Conservation (phyloP, 2,113 vertebrate genomes). For the Gambusia affinis region DNA sequence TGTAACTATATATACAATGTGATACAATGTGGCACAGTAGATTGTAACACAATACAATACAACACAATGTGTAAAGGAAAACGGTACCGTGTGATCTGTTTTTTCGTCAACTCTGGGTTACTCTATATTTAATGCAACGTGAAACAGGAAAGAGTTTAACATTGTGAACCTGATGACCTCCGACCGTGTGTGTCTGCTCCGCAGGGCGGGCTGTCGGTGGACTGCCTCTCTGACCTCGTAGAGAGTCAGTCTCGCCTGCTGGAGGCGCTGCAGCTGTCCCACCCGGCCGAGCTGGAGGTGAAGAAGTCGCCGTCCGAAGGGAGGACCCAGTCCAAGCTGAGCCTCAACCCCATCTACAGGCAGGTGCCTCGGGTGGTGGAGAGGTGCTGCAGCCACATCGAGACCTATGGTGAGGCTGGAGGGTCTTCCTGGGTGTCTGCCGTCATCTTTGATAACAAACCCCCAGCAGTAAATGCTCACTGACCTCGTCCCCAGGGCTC, state of each 20-base stretch:
- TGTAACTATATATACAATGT: no score
- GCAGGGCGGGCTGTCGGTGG: slow-evolving; percentile 90
- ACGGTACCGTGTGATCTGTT: no score
- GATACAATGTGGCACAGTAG: no score
- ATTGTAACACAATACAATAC: no score
- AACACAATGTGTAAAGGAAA: no score
- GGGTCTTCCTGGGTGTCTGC: neutral
- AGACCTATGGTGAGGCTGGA: slow-evolving; percentile 81
- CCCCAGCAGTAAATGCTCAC: neutral
- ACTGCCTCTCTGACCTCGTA: slow-evolving; percentile 89
- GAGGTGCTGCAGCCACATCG: slow-evolving; percentile 89
- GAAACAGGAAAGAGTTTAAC: neutral
- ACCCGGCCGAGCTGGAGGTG: slow-evolving; percentile 85
- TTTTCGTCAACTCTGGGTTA: no score
- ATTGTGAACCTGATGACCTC: neutral
- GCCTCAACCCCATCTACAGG: slow-evolving; percentile 90
- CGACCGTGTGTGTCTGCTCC: neutral
- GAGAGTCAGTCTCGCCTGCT: slow-evolving; percentile 86
- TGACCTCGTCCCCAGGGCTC: slow-evolving; percentile 80
- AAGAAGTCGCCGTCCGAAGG: slow-evolving; percentile 72
- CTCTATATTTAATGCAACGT: no score
- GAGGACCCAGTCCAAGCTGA: slow-evolving; percentile 79
- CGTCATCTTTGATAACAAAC: neutral
- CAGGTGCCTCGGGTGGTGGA: slow-evolving; percentile 92
- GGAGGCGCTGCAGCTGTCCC: slow-evolving; percentile 91